Evolutionary conservation across 2,113 vertebrate species (phyloP), one percentile per base, ranked within the genome.

Genomic region (Talpa occidentalis): DNA sequence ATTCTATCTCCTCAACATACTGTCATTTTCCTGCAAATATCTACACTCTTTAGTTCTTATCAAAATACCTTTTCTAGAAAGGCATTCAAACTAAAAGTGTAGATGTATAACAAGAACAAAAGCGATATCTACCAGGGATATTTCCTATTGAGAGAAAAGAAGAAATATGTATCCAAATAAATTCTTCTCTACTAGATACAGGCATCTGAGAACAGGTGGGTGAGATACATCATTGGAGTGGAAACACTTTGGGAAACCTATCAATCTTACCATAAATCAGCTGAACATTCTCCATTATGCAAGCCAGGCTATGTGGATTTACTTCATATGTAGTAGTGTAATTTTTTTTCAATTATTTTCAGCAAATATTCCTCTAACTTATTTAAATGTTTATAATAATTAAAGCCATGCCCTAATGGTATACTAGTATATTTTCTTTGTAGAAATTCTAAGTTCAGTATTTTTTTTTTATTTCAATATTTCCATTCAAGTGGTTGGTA

Each of bases 401-500:
- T 62, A 52, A 90, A 77, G 1, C 16, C 12, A 70, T 72, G 12
- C 0, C 22, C 9, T 80, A 69, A 64, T 72, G 16, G 21, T 66
- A 14, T 90, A 69, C 22, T 79, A 74, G 16, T n/a, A 17, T 67
- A 73, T 24, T 72, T 93, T 90, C 66, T 80, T 81, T 82, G 24
- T 91, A 88, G 26, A 74, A 72, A 82, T 60, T n/a, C 49, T 87
- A 87, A 82, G 66, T 78, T 77, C 77, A 67, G 40, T 67, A 60
- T 26, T 62, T 66, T n/a, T 83, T 88, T 90, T 72, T 37, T 8
- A 79, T 66, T 16, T 69, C 28, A 60, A 19, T 56, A 59, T 76
- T 91, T 80, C 5, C 28, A 77, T 40, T 93, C 30, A 60, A 32
- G 26, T 49, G 11, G 12, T 88, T 76, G 4, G 16, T n/a, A 1